Percentiles rank a stretch among this genome's conserved stretches.
These are phyloP conservation scores for Saxicola maurus DNA, from an alignment of 2,797 vertebrate genomes.

Conservation along the genomic window DNA sequence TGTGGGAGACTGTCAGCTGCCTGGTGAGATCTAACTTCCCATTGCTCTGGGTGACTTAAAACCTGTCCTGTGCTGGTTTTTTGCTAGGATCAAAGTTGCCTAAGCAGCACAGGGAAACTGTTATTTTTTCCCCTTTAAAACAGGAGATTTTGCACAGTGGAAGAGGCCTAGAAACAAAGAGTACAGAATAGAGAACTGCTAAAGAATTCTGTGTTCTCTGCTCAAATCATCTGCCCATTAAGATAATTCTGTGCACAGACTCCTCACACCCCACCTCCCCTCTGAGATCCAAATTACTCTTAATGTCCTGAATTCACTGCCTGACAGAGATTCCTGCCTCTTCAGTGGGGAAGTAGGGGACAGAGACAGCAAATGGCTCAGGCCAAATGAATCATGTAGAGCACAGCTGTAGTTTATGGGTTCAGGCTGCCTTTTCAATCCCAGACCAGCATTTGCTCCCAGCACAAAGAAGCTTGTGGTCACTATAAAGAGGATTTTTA, in stretches of 20 bases:
- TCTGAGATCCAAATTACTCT: neutral
- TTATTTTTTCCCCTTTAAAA: neutral
- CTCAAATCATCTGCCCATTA: neutral
- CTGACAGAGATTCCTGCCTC: neutral
- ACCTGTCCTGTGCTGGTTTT: neutral
- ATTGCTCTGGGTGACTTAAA: neutral
- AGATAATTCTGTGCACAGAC: neutral
- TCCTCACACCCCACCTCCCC: neutral
- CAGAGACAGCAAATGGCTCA: neutral
- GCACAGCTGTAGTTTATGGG: neutral
- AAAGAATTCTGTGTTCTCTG: neutral
- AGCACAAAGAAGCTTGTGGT: neutral
- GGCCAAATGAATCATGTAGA: neutral
- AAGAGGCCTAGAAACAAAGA: neutral
- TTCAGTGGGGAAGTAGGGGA: neutral
- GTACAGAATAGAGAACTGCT: rapidly evolving
- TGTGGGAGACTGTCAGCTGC: neutral
- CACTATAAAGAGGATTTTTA: neutral
- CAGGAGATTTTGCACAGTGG: neutral
- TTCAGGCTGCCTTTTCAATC: neutral
- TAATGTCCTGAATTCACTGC: neutral
- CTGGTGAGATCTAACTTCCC: neutral
- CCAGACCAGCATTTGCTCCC: neutral
- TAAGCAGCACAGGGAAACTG: neutral
- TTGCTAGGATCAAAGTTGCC: neutral